Percentiles rank a stretch among this genome's conserved stretches.
Conservation (phyloP, 1,140 invertebrate genomes). For the Neelides sp. region DNA sequence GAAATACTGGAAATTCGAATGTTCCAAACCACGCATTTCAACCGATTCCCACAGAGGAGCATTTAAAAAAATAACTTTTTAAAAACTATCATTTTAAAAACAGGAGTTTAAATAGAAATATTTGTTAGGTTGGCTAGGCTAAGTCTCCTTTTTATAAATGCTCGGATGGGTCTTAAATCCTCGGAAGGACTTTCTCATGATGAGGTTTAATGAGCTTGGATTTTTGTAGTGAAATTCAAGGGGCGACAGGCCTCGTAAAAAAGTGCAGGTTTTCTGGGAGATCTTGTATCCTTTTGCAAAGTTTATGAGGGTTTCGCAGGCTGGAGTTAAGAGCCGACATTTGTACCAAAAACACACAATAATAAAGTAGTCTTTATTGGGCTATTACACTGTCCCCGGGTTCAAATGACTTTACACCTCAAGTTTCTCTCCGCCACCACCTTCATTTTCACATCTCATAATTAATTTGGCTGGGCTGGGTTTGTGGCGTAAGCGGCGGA, state of each 20-base stretch:
- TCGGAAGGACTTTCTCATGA: neutral
- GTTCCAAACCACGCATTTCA: neutral
- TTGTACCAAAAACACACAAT: slow-evolving; percentile 15
- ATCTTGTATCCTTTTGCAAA: neutral
- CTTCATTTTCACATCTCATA: neutral
- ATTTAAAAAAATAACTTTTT: neutral
- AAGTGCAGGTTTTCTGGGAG: neutral
- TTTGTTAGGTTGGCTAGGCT: neutral
- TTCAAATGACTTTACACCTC: slow-evolving; percentile 11
- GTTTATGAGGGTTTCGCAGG: slow-evolving; percentile 5
- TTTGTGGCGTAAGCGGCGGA: too few relatives aligned
- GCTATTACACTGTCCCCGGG: slow-evolving; percentile 9
- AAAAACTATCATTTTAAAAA: neutral
- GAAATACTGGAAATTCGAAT: neutral
- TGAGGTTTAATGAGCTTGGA: neutral
- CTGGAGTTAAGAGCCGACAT: slow-evolving; percentile 13
- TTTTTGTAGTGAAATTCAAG: neutral
- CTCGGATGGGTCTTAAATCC: neutral
- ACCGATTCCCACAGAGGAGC: neutral
- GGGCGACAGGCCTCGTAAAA: neutral
- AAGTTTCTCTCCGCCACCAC: neutral
- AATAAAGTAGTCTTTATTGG: slow-evolving; percentile 17
- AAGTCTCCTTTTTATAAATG: neutral
- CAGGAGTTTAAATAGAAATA: neutral
- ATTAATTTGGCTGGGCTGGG: too few relatives aligned